A percentile compares a stretch with the other conserved stretches of the same genome.
Evolutionary conservation across 2,113 vertebrate genomes (phyloP).

Genomic region (Lanius collurio): DNA sequence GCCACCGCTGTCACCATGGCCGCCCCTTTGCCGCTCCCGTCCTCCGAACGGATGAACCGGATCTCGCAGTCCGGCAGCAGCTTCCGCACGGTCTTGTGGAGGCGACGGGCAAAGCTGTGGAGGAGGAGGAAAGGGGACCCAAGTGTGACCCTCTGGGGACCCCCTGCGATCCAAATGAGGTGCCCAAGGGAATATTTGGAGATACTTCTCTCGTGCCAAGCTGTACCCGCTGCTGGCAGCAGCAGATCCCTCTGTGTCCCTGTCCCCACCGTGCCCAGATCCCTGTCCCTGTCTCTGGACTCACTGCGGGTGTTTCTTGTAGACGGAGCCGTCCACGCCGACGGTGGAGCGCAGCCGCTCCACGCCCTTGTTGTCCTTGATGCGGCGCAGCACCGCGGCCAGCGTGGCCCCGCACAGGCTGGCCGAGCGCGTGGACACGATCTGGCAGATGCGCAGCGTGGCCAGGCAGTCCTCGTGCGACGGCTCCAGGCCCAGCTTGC

Average conservation of each 20-base stretch:
- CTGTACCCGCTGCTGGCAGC: accelerated
- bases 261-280: no score
- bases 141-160: neutral
- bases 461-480: constrained; percentile 85
- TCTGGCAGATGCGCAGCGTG: constrained; percentile 87
- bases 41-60: constrained; percentile 89
- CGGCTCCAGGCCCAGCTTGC: constrained; percentile 81
- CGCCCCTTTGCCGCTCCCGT: constrained; percentile 92
- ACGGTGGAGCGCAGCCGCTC: constrained; percentile 87
- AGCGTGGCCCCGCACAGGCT: constrained; percentile 88
- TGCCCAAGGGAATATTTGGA: accelerated
- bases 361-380: constrained; percentile 90
- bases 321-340: constrained; percentile 91
- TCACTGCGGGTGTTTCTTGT: constrained; percentile 96
- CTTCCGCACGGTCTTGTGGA: constrained; percentile 88
- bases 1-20: constrained; percentile 98
- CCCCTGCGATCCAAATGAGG: neutral
- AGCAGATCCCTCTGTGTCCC: neutral
- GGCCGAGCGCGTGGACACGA: constrained; percentile 90
- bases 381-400: constrained; percentile 84
- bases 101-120: constrained; percentile 84
- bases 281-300: neutral
- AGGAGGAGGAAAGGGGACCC: neutral
- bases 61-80: constrained; percentile 92
- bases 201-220: neutral